phyloP scores from a whole-genome alignment of 2,797 vertebrate species.

The Falco columbarius region DNA sequence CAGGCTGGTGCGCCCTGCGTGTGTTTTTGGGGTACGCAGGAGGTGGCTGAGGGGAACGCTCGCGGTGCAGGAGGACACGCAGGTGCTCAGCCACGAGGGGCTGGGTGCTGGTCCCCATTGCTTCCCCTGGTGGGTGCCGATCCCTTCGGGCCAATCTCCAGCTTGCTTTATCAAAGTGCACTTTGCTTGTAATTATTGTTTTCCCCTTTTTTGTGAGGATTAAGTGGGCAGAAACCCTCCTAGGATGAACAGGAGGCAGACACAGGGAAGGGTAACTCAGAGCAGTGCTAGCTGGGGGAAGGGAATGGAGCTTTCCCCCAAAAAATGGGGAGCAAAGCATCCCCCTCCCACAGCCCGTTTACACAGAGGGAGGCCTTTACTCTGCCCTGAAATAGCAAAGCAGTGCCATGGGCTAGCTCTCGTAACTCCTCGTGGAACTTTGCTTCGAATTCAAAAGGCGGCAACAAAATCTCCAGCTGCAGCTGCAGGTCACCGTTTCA shows the following conservation, averaged over 20 bases:
- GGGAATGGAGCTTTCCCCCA: fast-evolving
- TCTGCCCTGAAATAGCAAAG: background rate
- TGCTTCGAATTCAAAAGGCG: background rate
- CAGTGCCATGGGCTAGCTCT: background rate
- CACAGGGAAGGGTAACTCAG: background rate
- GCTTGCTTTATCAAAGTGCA: background rate
- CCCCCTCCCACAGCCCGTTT: background rate
- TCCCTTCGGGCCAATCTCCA: background rate
- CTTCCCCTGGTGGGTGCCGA: background rate
- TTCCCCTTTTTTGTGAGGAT: background rate
- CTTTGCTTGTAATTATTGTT: background rate
- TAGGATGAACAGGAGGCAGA: background rate
- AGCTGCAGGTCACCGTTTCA: background rate
- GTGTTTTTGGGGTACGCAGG: background rate
- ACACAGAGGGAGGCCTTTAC: background rate
- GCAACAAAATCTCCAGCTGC: background rate
- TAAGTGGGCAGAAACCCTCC: background rate
- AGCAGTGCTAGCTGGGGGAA: background rate
- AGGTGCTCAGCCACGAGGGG: background rate
- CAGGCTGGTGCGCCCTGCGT: fast-evolving
- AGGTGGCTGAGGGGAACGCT: background rate
- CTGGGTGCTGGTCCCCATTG: background rate
- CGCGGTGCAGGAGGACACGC: fast-evolving
- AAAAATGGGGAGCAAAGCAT: background rate
- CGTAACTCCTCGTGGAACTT: background rate